Percentiles rank a stretch among this genome's conserved stretches.
These are phyloP conservation scores for Melanargia galathea DNA, from an alignment of 2,888 invertebrate species.

Conservation along the genomic window DNA sequence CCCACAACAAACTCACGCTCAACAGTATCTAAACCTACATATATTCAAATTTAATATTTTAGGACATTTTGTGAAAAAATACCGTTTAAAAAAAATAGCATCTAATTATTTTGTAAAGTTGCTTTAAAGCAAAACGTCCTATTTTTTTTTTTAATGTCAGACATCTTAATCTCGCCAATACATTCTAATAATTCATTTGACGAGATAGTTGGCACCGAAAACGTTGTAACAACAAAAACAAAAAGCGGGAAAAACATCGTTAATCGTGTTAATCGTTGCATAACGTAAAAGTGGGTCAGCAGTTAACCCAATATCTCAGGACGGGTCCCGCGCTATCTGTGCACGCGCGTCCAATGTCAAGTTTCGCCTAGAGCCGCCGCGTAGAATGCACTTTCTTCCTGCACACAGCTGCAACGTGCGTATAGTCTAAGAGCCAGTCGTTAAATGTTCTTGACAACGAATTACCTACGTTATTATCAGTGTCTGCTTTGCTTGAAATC, in stretches of 20 bases:
- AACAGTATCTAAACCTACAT: no score
- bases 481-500: no score
- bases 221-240: background rate
- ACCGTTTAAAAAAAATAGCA: no score
- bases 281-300: slow-evolving; percentile 35
- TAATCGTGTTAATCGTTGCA: slow-evolving; percentile 23
- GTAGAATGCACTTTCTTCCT: slow-evolving; percentile 81
- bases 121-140: background rate
- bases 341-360: slow-evolving; percentile 54
- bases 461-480: background rate
- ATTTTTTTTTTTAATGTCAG: background rate
- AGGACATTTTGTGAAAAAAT: no score
- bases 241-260: slow-evolving; percentile 13
- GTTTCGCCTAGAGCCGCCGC: slow-evolving; percentile 71
- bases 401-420: slow-evolving; percentile 40
- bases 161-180: background rate
- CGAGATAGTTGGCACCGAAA: slow-evolving; percentile 10
- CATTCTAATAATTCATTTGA: slow-evolving; percentile 1
- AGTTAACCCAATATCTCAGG: slow-evolving; percentile 44
- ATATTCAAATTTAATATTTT: no score
- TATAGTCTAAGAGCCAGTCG: slow-evolving; percentile 1
- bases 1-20: no score
- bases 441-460: background rate
- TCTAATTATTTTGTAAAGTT: no score
- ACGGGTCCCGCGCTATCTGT: slow-evolving; percentile 39